Percentiles rank a stretch among this genome's conserved stretches.
phyloP scores from a whole-genome alignment of 2,888 invertebrate species.

The Lumbricus terrestris region DNA sequence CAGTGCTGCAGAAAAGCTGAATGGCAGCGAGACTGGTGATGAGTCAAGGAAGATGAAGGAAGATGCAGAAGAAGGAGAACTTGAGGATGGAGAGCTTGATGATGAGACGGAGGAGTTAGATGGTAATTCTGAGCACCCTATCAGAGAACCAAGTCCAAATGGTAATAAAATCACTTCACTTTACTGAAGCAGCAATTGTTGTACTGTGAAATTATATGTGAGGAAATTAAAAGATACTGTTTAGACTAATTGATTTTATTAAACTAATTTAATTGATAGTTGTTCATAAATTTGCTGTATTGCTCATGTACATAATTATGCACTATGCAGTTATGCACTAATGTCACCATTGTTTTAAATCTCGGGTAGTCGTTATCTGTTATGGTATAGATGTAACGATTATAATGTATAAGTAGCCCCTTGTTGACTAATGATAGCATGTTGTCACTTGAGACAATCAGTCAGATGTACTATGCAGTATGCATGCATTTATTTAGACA shows the following conservation, averaged over 20 bases:
- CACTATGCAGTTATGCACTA: too few relatives aligned
- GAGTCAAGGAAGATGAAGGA: neutral
- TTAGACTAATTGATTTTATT: neutral
- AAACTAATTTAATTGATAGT: neutral
- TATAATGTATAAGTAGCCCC: too few relatives aligned
- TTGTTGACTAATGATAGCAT: too few relatives aligned
- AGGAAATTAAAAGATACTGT: neutral
- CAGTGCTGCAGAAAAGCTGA: neutral
- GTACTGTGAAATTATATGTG: neutral
- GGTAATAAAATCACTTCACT: neutral
- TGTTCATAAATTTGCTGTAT: too few relatives aligned
- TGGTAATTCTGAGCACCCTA: neutral
- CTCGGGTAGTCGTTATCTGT: too few relatives aligned
- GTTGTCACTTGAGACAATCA: too few relatives aligned
- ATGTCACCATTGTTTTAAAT: too few relatives aligned
- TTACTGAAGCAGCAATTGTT: neutral
- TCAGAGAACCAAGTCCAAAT: neutral
- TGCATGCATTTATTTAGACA: too few relatives aligned
- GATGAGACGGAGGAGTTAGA: conserved; percentile 19
- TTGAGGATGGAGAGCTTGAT: conserved; percentile 31
- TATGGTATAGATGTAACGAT: too few relatives aligned
- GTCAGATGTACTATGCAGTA: too few relatives aligned
- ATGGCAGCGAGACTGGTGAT: neutral
- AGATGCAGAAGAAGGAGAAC: conserved; percentile 25
- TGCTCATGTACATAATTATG: too few relatives aligned